These are phyloP conservation scores for Amazona finschi DNA, from an alignment of 2,797 vertebrate genomes.

Conservation along the genomic window DNA sequence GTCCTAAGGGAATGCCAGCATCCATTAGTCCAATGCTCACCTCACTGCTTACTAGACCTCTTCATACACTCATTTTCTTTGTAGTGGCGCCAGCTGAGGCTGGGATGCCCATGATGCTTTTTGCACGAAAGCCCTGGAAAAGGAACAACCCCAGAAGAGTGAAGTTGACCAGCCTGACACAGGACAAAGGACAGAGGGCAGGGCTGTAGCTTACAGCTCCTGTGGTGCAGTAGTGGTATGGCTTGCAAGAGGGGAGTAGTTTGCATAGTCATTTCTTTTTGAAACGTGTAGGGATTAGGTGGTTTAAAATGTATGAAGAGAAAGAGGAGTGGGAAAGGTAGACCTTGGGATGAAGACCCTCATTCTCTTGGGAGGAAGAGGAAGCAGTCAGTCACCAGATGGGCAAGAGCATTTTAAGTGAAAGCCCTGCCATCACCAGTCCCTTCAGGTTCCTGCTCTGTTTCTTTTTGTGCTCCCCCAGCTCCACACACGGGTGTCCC, in stretches of 20 bases:
- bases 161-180: background rate
- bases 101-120: background rate
- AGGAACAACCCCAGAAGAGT: background rate
- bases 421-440: background rate
- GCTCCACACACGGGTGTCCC: background rate
- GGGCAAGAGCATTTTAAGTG: background rate
- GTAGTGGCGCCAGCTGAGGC: background rate
- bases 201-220: background rate
- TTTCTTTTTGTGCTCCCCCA: background rate
- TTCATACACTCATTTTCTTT: background rate
- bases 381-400: background rate
- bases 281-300: background rate
- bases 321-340: background rate
- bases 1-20: background rate
- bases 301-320: background rate
- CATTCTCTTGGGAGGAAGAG: background rate
- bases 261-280: background rate
- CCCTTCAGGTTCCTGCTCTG: background rate
- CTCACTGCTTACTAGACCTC: background rate
- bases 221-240: no score
- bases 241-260: background rate
- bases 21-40: background rate
- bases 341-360: background rate
- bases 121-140: background rate
- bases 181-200: background rate